phyloP scores from a whole-genome alignment of 2,113 vertebrate genomes.

The Caranx ignobilis region DNA sequence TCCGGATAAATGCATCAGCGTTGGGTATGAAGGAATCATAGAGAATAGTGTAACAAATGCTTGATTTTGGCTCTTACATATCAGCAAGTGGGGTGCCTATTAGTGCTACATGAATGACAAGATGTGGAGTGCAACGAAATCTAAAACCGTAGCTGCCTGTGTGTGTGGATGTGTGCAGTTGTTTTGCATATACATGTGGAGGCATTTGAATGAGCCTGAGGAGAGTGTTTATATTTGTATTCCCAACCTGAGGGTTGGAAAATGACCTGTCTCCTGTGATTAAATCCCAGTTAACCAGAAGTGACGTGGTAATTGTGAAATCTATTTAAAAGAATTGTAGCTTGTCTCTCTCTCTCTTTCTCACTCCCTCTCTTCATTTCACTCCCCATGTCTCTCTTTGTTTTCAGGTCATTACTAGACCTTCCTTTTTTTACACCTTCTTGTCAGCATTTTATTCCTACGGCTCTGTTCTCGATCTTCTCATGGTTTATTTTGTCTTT shows the following conservation, averaged over 20 bases:
- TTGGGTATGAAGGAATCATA: background rate
- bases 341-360: constrained; percentile 53
- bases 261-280: constrained; percentile 85
- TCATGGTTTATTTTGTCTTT: background rate
- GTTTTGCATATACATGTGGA: constrained; percentile 18
- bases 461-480: constrained; percentile 16
- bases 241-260: constrained; percentile 70
- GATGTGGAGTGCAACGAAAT: background rate
- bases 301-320: constrained; percentile 85
- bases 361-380: constrained; percentile 18
- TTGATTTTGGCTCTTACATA: background rate
- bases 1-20: constrained; percentile 8
- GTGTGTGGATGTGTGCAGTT: constrained; percentile 9
- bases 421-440: constrained; percentile 37
- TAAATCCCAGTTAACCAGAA: constrained; percentile 81
- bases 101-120: background rate
- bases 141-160: background rate
- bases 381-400: constrained; percentile 19
- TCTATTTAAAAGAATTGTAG: constrained; percentile 85
- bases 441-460: constrained; percentile 19
- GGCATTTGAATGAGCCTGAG: constrained; percentile 58
- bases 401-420: constrained; percentile 53
- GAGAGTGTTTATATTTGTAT: constrained; percentile 74
- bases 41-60: background rate
- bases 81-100: background rate